Evolutionary conservation across 1,140 invertebrate genomes (phyloP), one percentile per base, ranked within the genome.

Genomic region (Leptinotarsa texana): DNA sequence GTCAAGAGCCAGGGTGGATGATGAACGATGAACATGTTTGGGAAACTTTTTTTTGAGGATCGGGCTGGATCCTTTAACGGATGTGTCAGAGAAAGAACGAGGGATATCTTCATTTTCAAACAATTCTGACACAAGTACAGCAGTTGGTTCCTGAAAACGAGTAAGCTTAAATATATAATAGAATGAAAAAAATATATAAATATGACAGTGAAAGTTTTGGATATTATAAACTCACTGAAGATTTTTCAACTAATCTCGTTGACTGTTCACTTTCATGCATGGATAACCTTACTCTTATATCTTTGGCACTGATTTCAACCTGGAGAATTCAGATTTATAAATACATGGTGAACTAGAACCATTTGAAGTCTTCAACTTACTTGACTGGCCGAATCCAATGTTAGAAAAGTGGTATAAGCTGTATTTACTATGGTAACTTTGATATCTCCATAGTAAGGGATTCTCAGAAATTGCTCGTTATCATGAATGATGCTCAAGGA

Each of bases 221-320:
- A 13, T 21, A 18, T n/a, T 62, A 18, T 17, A n/a, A 21, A 65
- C 21, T 65, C 21, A 65, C 63, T 17, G 63, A 65, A 65, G 63
- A 65, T 65, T 22, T 65, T 33, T 65, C 63, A 13, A 22, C 24
- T 13, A 65, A 15, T 33, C 21, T 65, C 13, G 47, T 13, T 22
- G 3, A 15, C 24, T 42, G 33, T 42, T 74, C 72, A n/a, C 8
- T 75, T 42, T 77, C 73, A 33, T 72, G 71, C 78, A 77, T 51
- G 13, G 83, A 82, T 8, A 92, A 85, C 69, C 91, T 82, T 73
- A 87, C 89, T 78, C 92, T 86, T 48, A 94, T 91, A 78, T 93
- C 92, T 74, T 89, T 89, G 5, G 92, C 92, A 13, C 90, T 92
- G 13, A 94, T 88, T 85, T 93, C 92, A 3, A 89, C 87, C 80